Evolutionary conservation across 2,888 invertebrate genomes (phyloP), one percentile per base, ranked within the genome.

Genomic region (Sesia apiformis): DNA sequence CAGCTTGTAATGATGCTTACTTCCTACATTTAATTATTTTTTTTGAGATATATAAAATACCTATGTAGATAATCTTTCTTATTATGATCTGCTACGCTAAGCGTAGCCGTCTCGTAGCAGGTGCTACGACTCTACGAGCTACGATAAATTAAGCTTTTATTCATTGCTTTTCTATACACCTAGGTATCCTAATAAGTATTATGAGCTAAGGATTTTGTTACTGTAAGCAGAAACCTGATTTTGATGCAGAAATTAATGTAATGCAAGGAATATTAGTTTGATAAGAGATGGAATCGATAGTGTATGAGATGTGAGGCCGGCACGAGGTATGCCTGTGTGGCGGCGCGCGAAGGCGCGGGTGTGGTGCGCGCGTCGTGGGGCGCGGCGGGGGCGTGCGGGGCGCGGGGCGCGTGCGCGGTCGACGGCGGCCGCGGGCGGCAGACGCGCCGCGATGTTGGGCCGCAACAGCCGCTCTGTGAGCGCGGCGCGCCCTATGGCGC

Each of bases 401-500:
- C 73, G 63, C 68, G 66, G 61, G 67, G 63, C 66, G 69, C 74
- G 70, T 72, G 74, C 75, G 78, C 74, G 75, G 65, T 57, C 55
- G 61, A 56, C 60, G 53, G 58, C 52, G 59, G 58, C 58, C 56
- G 60, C 54, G 56, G 77, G 78, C 84, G 83, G 81, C 84, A 87
- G 86, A 85, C 85, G 87, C 84, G 87, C 85, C 86, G 85, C 87
- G 85, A 86, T 86, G 87, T 84, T 86, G 88, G 90, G 84, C 90
- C 87, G 90, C 90, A 88, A 86, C 89, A 90, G 90, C 90, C 90
- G 90, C 88, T 84, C 84, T 76, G 76, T 77, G 84, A 85, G 84
- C 85, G 89, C 88, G 88, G 90, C 90, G 90, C 90, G 90, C 90
- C 88, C 82, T 77, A 78, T 82, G 88, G 90, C 90, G 90, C 86